Evolutionary conservation across 2,888 invertebrate genomes (phyloP).

Genomic region (Microdon myrmicae): DNA sequence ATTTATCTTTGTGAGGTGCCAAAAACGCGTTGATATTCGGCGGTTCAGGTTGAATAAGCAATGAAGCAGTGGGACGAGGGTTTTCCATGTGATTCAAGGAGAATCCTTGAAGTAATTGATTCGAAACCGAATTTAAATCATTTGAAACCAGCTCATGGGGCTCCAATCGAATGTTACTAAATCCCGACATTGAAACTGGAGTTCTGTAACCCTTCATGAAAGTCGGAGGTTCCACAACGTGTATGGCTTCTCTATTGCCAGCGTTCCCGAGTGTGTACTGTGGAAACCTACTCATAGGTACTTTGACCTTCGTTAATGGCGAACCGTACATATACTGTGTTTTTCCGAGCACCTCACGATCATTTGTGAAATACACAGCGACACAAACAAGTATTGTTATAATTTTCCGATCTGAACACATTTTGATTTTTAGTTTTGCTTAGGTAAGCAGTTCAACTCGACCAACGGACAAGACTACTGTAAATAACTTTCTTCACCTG

Average conservation of each 20-base stretch:
- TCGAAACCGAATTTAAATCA: not conserved
- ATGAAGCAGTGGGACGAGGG: constrained; percentile 5
- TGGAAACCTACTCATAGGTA: constrained; percentile 55
- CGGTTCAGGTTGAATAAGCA: constrained; percentile 7
- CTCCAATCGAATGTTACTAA: no score
- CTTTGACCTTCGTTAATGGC: constrained; percentile 54
- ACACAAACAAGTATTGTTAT: constrained; percentile 3
- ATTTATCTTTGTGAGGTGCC: not conserved
- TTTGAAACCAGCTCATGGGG: no score
- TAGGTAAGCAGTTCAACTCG: constrained; percentile 1
- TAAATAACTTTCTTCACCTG: not conserved
- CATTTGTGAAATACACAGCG: not conserved
- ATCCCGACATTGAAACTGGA: no score
- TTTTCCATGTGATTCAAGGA: not conserved
- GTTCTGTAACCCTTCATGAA: constrained; percentile 59
- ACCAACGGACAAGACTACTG: constrained; percentile 3
- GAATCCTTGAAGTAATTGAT: not conserved
- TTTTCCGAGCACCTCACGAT: no score
- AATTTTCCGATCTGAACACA: no score
- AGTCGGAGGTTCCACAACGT: constrained; percentile 61
- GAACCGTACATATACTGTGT: constrained; percentile 52
- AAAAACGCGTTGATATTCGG: constrained; percentile 1
- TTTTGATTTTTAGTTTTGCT: constrained; percentile 1
- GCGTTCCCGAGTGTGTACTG: constrained; percentile 57
- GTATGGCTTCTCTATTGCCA: constrained; percentile 61